A percentile compares a stretch with the other conserved stretches of the same genome.
Conservation (phyloP, 2,888 invertebrate species). For the Platycheirus rosarum region DNA sequence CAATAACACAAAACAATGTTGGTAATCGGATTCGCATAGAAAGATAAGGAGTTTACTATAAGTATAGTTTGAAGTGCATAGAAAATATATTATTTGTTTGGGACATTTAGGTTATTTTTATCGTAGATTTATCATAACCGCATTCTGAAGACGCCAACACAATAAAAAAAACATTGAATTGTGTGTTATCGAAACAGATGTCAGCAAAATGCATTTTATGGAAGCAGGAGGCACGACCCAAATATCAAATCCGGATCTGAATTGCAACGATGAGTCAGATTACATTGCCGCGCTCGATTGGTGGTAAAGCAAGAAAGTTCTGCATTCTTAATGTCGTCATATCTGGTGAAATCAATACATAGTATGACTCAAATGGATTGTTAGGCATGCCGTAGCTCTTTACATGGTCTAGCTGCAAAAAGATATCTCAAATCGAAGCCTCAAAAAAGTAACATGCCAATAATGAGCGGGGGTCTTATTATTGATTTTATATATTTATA, state of each 20-base stretch:
- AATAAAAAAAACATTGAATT: background rate
- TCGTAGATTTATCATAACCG: constrained; percentile 31
- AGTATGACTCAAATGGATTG: background rate
- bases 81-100: constrained; percentile 3
- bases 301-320: constrained; percentile 7
- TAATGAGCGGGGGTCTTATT: too few relatives aligned
- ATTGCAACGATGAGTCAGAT: constrained; percentile 41
- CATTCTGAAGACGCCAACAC: constrained; percentile 15
- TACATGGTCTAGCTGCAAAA: background rate
- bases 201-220: constrained; percentile 38
- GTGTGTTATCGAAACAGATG: constrained; percentile 57
- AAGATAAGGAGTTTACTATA: constrained; percentile 55
- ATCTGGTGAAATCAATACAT: background rate
- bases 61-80: constrained; percentile 21
- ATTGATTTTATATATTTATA: too few relatives aligned
- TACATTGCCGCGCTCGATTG: background rate
- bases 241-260: constrained; percentile 38
- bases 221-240: constrained; percentile 41
- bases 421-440: background rate
- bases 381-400: background rate
- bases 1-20: constrained; percentile 47
- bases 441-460: too few relatives aligned
- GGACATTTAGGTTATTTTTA: too few relatives aligned
- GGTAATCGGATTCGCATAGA: constrained; percentile 52
- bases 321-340: background rate